Conservation (phyloP, 2,113 vertebrate genomes). For the Pollachius pollachius region DNA sequence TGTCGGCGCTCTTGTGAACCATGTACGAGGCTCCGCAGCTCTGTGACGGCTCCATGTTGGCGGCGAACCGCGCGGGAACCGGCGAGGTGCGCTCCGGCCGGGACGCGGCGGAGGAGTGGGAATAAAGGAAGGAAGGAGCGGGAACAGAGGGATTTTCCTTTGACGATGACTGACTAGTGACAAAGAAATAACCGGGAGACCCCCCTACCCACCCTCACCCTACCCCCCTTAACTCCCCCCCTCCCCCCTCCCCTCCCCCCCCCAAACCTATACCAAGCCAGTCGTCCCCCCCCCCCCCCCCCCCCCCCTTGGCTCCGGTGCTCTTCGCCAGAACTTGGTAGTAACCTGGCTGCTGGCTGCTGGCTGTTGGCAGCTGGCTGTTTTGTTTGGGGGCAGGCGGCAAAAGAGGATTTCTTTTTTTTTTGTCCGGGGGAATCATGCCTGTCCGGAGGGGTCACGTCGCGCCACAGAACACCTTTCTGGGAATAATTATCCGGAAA, state of each 20-base stretch:
- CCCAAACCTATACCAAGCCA: too few relatives aligned
- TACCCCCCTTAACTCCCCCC: too few relatives aligned
- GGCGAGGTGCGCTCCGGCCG: conserved; percentile 49
- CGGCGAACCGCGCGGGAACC: conserved; percentile 44
- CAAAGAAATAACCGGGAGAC: conserved; percentile 76
- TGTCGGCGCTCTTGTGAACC: too few relatives aligned
- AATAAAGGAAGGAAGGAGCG: conserved; percentile 38
- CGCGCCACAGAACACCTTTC: conserved; percentile 94
- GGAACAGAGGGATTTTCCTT: neutral
- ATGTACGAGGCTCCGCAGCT: conserved; percentile 71
- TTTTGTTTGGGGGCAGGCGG: conserved; percentile 25
- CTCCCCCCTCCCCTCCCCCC: too few relatives aligned
- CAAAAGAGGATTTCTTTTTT: too few relatives aligned
- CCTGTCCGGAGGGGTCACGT: conserved; percentile 96
- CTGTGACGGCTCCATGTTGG: conserved; percentile 48
- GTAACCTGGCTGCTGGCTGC: conserved; percentile 51
- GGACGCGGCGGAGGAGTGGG: conserved; percentile 48
- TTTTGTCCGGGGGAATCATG: conserved; percentile 75
- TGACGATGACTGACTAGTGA: conserved; percentile 80
- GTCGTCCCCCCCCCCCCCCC: too few relatives aligned
- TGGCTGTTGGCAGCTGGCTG: conserved; percentile 38
- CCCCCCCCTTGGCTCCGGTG: too few relatives aligned
- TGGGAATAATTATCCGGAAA: conserved; percentile 96
- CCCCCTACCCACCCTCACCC: neutral
- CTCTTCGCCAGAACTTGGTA: conserved; percentile 67